A percentile compares a stretch with the other conserved stretches of the same genome.
Evolutionary conservation across 2,113 vertebrate species (phyloP).

Genomic region (Eudorcas thomsonii): DNA sequence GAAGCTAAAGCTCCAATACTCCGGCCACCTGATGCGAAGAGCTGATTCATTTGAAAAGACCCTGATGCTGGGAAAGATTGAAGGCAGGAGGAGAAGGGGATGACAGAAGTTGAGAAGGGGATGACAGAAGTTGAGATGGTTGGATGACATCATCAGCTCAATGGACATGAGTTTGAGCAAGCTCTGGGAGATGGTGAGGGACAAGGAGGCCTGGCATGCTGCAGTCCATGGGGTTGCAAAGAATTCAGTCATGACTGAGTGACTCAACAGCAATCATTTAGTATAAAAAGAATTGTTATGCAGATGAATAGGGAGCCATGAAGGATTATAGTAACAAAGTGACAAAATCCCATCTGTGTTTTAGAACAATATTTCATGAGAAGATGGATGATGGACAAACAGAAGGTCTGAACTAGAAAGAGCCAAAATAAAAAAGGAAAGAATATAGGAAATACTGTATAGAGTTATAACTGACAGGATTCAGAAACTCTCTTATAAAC

Average conservation of each 20-base stretch:
- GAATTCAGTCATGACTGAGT: background rate
- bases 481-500: background rate
- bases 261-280: background rate
- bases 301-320: background rate
- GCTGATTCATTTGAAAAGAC: background rate
- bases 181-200: background rate
- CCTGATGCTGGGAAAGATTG: background rate
- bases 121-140: background rate
- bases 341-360: background rate
- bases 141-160: background rate
- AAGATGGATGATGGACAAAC: background rate
- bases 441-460: background rate
- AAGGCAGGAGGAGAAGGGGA: background rate
- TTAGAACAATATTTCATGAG: background rate
- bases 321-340: background rate
- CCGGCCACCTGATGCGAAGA: background rate
- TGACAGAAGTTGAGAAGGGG: background rate
- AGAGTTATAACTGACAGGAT: background rate
- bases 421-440: background rate
- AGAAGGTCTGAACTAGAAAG: slow-evolving; percentile 2
- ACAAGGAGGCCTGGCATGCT: background rate
- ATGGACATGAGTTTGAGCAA: background rate
- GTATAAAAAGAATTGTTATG: background rate
- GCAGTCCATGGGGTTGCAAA: background rate
- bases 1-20: background rate